A percentile compares a stretch with the other conserved stretches of the same genome.
Evolutionary conservation across 1,140 invertebrate genomes (phyloP).

Genomic region (Liolophura sinensis): DNA sequence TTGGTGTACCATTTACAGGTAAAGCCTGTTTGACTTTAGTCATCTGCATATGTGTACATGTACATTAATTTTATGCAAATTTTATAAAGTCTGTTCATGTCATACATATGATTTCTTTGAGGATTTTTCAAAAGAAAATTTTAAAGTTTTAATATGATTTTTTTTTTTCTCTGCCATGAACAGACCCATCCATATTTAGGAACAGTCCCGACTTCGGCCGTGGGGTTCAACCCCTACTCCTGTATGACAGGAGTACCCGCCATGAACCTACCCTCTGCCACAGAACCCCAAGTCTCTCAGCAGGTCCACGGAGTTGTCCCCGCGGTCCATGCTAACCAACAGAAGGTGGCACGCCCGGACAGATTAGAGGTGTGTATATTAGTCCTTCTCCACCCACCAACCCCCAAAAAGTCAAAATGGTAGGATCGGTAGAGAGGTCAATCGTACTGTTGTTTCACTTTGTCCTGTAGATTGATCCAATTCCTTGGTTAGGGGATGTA

Average conservation of each 20-base stretch:
- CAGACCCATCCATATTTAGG: conserved; percentile 30
- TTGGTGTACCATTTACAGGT: no score
- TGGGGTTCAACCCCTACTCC: conserved; percentile 35
- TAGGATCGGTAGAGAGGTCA: no score
- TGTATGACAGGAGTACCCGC: neutral
- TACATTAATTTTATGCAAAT: no score
- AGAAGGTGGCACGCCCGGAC: conserved; percentile 92
- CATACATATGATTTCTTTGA: no score
- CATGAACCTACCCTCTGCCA: neutral
- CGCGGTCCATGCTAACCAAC: conserved; percentile 65
- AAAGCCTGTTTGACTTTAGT: no score
- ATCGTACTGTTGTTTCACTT: no score
- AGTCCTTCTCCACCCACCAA: neutral
- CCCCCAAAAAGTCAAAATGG: neutral
- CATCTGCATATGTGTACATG: no score
- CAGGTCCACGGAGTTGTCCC: conserved; percentile 41
- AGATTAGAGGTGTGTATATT: conserved; percentile 88
- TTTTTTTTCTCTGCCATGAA: neutral
- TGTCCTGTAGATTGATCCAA: no score
- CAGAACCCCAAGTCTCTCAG: conserved; percentile 23
- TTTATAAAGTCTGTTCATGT: no score
- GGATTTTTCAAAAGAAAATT: no score
- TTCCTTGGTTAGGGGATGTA: no score
- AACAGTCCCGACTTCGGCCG: conserved; percentile 29
- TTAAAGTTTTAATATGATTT: no score